Conservation (phyloP, 2,113 vertebrate genomes). For the Sturnus vulgaris region DNA sequence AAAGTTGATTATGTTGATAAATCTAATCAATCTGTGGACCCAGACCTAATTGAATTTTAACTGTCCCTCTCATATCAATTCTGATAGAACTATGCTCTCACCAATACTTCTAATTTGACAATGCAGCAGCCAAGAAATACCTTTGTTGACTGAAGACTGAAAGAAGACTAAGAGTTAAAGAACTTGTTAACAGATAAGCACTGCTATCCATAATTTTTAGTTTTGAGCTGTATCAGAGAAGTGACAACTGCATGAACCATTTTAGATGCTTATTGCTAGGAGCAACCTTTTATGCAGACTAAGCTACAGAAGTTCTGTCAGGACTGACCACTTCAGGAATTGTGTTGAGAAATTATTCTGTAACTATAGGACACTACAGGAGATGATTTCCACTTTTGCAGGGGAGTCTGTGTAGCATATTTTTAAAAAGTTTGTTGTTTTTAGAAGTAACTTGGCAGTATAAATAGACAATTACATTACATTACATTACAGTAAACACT, state of each 20-base stretch:
- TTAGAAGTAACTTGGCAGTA: constrained; percentile 6
- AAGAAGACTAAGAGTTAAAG: not conserved
- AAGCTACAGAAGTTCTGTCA: not conserved
- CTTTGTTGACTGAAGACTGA: not conserved
- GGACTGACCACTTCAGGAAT: not conserved
- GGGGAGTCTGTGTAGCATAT: not conserved
- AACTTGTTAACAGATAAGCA: not conserved
- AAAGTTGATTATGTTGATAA: not conserved
- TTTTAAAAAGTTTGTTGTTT: not conserved
- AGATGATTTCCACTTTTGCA: not conserved
- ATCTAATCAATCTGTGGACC: not conserved
- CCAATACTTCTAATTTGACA: not conserved
- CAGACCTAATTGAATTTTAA: not conserved
- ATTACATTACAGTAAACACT: constrained; percentile 1
- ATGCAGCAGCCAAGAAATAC: not conserved
- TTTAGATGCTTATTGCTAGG: not conserved
- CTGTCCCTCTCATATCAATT: not conserved
- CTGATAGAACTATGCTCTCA: not conserved
- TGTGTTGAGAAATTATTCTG: not conserved
- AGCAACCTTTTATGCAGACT: not conserved
- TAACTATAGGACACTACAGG: not conserved
- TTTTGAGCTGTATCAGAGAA: not conserved
- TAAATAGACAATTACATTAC: not conserved
- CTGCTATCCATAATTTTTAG: not conserved
- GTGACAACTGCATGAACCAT: not conserved